Base-by-base conservation (phyloP, 1,140 invertebrate genomes). In the Holcopasites calliopsidis region DNA sequence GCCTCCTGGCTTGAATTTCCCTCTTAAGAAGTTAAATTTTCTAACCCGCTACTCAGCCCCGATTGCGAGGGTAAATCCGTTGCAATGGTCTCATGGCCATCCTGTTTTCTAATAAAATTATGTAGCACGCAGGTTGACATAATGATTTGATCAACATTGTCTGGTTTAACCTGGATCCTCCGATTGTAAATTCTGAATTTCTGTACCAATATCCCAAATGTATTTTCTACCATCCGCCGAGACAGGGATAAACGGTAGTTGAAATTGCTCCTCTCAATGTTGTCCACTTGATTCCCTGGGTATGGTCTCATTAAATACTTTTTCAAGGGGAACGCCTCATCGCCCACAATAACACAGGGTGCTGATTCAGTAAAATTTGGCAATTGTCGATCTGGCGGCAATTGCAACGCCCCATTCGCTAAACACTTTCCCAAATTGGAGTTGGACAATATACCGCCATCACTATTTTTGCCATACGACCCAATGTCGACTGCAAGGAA, bases 231-330 rank as follows among this genome's bases (percentile, higher is more conserved):
- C 13, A 85, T 85, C 58, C 88, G 79, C 62, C 90, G 64, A 47
- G 87, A 88, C 55, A 88, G 80, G 26, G 85, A 88, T 38, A 91
- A 71, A 75, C 90, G 79, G 77, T 91, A 92, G 66, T 93, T 92
- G 76, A 88, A 92, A 47, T 88, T 82, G 70, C 82, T 69, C 64
- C 90, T 66, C 10, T 74, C 33, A n/a, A n/a, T n/a, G 47, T 78
- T 76, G 16, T 65, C 61, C 8, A 88, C 33, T 40, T 76, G 44
- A 10, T 10, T 4, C 5, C 18, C 18, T 1, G 44, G 44, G 18
- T 87, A 92, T 52, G 90, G 90, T 62, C 86, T 86, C 84, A 92
- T 85, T 50, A 91, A 47, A 77, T 91, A 73, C 47, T 57, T 33
- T 62, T 76, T 76, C 33, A 92, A n/a, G n/a, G n/a, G n/a, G n/a